Conservation (phyloP, 2,888 invertebrate species). For the Matsumyia berberina region DNA sequence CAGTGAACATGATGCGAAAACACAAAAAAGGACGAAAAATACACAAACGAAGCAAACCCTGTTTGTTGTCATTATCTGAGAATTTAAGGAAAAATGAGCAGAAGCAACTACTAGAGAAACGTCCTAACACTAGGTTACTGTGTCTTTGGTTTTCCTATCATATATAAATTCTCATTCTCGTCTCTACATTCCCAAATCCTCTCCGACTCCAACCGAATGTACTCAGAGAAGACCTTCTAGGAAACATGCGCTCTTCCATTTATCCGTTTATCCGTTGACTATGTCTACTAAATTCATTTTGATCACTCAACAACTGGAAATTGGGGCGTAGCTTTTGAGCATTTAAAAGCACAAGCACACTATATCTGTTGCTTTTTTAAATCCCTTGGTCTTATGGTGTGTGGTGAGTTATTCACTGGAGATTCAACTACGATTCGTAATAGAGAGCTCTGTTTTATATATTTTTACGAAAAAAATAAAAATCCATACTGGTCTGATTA, state of each 20-base stretch:
- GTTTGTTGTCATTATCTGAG: constrained; percentile 65
- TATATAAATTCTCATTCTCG: constrained; percentile 14
- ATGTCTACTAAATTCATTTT: constrained; percentile 32
- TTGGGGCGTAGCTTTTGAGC: constrained; percentile 63
- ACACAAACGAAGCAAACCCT: constrained; percentile 48
- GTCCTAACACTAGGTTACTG: constrained; percentile 71
- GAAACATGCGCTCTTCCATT: constrained; percentile 52
- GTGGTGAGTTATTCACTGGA: constrained; percentile 24
- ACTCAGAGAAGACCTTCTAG: constrained; percentile 33
- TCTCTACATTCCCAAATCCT: constrained; percentile 1
- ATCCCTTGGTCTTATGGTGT: constrained; percentile 4
- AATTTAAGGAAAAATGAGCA: constrained; percentile 64
- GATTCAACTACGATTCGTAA: not conserved
- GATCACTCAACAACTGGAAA: constrained; percentile 30
- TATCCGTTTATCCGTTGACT: constrained; percentile 55
- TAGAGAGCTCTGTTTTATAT: not conserved
- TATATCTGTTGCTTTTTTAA: constrained; percentile 70
- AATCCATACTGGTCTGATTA: constrained; percentile 15
- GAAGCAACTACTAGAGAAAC: constrained; percentile 41
- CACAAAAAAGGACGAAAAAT: constrained; percentile 45
- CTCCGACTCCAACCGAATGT: not conserved
- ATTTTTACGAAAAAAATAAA: constrained; percentile 13
- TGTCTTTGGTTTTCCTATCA: constrained; percentile 35
- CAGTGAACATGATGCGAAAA: constrained; percentile 50
- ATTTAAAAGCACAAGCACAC: constrained; percentile 53